Base-by-base conservation (phyloP, 1,140 invertebrate genomes). In the Hyphantria cunea region DNA sequence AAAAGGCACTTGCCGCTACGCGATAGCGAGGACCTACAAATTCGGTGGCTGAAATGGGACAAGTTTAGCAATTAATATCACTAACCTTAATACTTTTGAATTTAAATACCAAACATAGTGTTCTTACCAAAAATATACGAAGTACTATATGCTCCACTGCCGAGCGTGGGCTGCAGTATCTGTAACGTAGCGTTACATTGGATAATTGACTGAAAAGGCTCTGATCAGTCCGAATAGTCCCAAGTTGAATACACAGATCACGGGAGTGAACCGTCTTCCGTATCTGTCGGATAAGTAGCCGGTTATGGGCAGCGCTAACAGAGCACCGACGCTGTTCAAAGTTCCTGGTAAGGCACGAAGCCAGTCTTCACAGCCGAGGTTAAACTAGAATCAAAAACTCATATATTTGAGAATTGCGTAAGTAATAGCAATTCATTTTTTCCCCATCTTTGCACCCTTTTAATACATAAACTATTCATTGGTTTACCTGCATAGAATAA, bases 21-120 rank as follows among this genome's bases (percentile, higher is more conserved):
- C 96, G 91, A 59, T 94, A 94, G 52, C 93, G 92, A 4, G 95
- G 94, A 1, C 94, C 95, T 0, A 96, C 94, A 64, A 96, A 91
- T 82, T 97, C 96, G 67, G 97, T 92, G 45, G 94, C 96, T 96
- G 80, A 39, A 91, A 91, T 37, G 37, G 7, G 7, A 39, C 37
- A 9, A 39, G 37, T 39, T 9, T n/a, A 39, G 7, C 7, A 10
- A 39, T 10, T 39, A 39, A 39, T 3, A 7, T 39, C 37, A 39
- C 33, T 25, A 25, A 25, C 17, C 5, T 25, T 25, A 5, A 25
- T 25, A 25, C 17, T 25, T 25, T 25, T 25, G 17, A 25, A 25
- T 25, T 25, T 25, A 25, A 25, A 3, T 25, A 25, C 17, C 5
- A 25, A 39, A 2, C 12, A n/a, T 32, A 51, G n/a, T n/a, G n/a